These are phyloP conservation scores for Phenganax stokvisi DNA, from an alignment of 92 coral and sea anemone species.

Conservation along the genomic window DNA sequence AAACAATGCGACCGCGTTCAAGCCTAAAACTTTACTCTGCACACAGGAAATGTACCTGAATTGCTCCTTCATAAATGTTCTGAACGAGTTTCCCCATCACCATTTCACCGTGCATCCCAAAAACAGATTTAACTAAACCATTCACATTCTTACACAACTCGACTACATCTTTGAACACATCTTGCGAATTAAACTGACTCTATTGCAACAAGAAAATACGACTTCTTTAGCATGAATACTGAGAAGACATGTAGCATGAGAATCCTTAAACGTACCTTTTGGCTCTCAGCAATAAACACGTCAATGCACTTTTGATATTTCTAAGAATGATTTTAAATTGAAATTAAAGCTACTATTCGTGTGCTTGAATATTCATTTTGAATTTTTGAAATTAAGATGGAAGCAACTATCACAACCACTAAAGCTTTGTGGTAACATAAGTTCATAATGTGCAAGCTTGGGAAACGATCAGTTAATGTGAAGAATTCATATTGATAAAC, in stretches of 20 bases:
- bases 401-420: no score
- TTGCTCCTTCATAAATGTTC: conserved; percentile 78
- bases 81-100: conserved; percentile 98
- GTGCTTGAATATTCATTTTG: no score
- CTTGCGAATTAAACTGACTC: conserved; percentile 76
- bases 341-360: neutral
- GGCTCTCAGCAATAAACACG: conserved; percentile 86
- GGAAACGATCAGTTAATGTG: no score
- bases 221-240: neutral
- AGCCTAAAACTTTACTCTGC: no score
- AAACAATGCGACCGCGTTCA: no score
- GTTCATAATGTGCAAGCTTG: no score
- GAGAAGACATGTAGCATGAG: neutral
- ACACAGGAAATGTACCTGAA: conserved; percentile 53
- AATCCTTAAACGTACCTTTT: conserved; percentile 48
- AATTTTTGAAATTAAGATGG: no score
- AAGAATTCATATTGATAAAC: no score
- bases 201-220: neutral
- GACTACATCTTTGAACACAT: conserved; percentile 81
- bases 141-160: conserved; percentile 81
- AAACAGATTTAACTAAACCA: conserved; percentile 68
- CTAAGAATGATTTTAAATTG: conserved; percentile 37
- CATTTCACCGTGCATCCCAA: conserved; percentile 83
- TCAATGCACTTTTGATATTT: conserved; percentile 86
- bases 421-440: no score